Conservation (phyloP, 1,140 invertebrate genomes). For the Aricia agestis region DNA sequence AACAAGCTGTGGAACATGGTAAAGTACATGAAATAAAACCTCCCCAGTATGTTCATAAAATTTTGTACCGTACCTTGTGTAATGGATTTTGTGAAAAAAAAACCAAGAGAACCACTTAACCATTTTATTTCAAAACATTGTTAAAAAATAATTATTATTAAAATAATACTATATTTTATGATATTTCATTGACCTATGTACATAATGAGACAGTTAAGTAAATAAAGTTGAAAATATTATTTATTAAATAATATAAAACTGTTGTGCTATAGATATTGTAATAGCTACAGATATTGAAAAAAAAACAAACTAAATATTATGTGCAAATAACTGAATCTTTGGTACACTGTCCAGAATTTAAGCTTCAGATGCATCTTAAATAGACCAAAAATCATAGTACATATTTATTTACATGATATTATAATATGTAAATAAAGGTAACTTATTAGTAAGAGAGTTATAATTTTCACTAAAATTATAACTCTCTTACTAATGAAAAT, state of each 20-base stretch:
- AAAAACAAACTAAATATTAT: no score
- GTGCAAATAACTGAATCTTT: constrained; percentile 22
- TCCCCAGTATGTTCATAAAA: no score
- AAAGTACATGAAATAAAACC: no score
- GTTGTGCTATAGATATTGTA: neutral
- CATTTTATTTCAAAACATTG: constrained; percentile 2
- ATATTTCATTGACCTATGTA: neutral
- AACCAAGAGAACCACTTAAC: constrained; percentile 6
- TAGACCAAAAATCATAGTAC: constrained; percentile 11
- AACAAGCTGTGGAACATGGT: no score
- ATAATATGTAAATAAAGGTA: no score
- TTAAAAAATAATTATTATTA: neutral
- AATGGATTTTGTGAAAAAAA: neutral
- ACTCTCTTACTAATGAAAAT: no score
- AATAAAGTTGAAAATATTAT: no score
- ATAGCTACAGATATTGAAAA: no score
- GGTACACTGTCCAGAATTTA: constrained; percentile 19
- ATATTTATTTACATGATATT: no score
- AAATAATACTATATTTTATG: neutral
- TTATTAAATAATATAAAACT: neutral
- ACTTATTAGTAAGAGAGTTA: no score
- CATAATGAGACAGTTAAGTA: neutral
- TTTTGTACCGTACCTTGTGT: no score
- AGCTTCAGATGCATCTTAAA: constrained; percentile 21
- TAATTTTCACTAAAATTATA: no score